Evolutionary conservation across 1,140 invertebrate species (phyloP).

Genomic region (Drosophila carrolli): DNA sequence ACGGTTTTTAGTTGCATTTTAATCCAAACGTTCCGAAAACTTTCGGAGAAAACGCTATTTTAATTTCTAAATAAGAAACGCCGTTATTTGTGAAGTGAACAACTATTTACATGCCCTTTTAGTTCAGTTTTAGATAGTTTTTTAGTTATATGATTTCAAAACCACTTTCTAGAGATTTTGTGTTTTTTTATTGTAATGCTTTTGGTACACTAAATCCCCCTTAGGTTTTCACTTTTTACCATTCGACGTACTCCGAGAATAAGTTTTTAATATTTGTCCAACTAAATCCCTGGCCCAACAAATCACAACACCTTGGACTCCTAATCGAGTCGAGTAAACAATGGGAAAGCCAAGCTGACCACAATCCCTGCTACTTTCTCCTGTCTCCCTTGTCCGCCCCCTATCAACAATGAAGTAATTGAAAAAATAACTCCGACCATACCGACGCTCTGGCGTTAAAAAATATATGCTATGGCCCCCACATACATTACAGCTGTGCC

Average conservation of each 20-base stretch:
- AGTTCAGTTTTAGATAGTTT: no score
- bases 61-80: no score
- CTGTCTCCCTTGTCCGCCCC: slow-evolving; percentile 1
- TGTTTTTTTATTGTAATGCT: not conserved
- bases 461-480: slow-evolving; percentile 48
- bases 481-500: slow-evolving; percentile 52
- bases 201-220: not conserved
- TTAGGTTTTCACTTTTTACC: not conserved
- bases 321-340: slow-evolving; percentile 59
- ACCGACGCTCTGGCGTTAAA: slow-evolving; percentile 36
- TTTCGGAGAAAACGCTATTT: no score
- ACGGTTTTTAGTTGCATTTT: no score
- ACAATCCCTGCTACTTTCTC: slow-evolving; percentile 15
- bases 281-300: slow-evolving; percentile 39
- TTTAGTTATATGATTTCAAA: no score
- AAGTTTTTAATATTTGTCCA: slow-evolving; percentile 30
- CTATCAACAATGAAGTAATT: slow-evolving; percentile 70
- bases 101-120: no score
- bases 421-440: slow-evolving; percentile 67
- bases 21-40: no score
- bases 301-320: slow-evolving; percentile 60
- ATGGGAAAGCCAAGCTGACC: slow-evolving; percentile 28
- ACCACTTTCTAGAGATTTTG: no score
- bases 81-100: no score
- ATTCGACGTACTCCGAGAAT: not conserved